These are phyloP conservation scores for Cheilosia vulpina DNA, from an alignment of 2,888 invertebrate species.

Conservation along the genomic window DNA sequence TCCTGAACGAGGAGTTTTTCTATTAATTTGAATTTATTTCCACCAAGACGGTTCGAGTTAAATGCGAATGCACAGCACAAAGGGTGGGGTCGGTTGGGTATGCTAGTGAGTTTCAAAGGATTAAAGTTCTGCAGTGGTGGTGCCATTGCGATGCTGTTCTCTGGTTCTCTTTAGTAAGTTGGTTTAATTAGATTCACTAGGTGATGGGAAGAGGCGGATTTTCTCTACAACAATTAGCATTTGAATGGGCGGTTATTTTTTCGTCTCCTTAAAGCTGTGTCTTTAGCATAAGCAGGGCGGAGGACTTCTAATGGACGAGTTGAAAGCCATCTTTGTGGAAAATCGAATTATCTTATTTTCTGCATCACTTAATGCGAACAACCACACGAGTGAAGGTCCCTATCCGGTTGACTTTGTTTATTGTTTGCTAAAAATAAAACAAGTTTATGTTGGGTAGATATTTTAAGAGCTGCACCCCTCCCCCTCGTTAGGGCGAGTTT, in stretches of 20 bases:
- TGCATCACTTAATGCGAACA: slow-evolving; percentile 51
- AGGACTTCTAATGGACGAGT: slow-evolving; percentile 4
- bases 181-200: slow-evolving; percentile 34
- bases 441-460: neutral
- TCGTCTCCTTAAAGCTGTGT: slow-evolving; percentile 1
- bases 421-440: slow-evolving; percentile 28
- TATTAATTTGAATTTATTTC: slow-evolving; percentile 38
- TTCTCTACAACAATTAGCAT: slow-evolving; percentile 45
- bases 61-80: slow-evolving; percentile 18
- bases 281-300: neutral
- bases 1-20: neutral
- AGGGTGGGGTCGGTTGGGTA: neutral
- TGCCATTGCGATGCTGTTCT: neutral
- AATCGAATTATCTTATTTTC: slow-evolving; percentile 68
- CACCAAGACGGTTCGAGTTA: slow-evolving; percentile 16
- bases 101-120: slow-evolving; percentile 22
- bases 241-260: slow-evolving; percentile 16
- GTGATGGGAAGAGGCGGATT: neutral
- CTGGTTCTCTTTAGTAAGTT: slow-evolving; percentile 3
- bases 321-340: slow-evolving; percentile 43
- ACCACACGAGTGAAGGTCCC: neutral
- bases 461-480: neutral
- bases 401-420: slow-evolving; percentile 54
- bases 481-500: neutral
- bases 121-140: neutral